Percentiles rank a stretch among this genome's conserved stretches.
Evolutionary conservation across 2,113 vertebrate species (phyloP).

Genomic region (Peromyscus polionotus): DNA sequence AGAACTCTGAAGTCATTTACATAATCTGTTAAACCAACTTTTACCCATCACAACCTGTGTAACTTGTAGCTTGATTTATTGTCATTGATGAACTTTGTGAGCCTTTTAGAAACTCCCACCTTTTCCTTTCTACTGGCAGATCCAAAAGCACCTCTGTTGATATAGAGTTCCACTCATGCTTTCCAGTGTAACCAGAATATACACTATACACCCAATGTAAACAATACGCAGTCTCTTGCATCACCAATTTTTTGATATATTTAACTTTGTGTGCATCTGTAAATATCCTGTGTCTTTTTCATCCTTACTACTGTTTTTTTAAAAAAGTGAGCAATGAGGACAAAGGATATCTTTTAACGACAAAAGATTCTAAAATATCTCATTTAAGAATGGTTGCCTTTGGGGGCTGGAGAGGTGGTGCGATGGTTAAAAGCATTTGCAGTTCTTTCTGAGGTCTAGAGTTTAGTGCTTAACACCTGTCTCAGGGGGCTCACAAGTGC

Average conservation of each 20-base stretch:
- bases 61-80: conserved; percentile 23
- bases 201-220: too few relatives aligned
- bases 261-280: not conserved
- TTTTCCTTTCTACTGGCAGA: conserved; percentile 42
- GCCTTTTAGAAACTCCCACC: conserved; percentile 16
- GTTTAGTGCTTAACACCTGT: too few relatives aligned
- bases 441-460: not conserved
- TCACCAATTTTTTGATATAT: not conserved
- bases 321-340: not conserved
- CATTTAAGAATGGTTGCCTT: not conserved
- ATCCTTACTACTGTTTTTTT: conserved; percentile 24
- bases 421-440: not conserved
- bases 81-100: not conserved
- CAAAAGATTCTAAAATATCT: not conserved
- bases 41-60: not conserved
- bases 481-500: not conserved
- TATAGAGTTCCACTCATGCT: not conserved
- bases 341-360: not conserved
- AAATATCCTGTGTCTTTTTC: not conserved
- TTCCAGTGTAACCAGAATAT: not conserved
- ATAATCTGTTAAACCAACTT: not conserved
- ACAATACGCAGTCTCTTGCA: not conserved
- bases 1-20: conserved; percentile 7
- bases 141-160: not conserved
- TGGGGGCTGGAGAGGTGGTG: not conserved